Conservation (phyloP, 2,797 vertebrate species). For the Anisognathus igniventris region DNA sequence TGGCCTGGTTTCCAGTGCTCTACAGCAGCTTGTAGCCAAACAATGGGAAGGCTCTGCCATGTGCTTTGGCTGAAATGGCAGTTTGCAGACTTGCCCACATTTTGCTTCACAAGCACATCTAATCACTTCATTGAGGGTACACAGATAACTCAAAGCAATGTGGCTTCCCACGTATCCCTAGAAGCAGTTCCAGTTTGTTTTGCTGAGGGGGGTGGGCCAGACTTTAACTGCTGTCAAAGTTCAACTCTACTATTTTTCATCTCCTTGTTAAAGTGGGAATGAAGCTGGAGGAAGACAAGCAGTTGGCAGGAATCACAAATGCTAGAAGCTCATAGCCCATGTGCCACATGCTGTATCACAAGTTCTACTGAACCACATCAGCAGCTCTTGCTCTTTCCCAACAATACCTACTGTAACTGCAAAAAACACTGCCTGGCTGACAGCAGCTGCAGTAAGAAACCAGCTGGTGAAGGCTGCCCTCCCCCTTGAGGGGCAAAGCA, state of each 20-base stretch:
- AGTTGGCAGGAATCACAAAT: background rate
- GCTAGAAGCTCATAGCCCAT: background rate
- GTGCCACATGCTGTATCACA: background rate
- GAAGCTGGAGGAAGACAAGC: background rate
- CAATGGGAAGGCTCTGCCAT: background rate
- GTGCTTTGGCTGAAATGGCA: background rate
- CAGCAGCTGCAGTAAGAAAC: background rate
- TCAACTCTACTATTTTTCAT: background rate
- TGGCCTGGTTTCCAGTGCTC: background rate
- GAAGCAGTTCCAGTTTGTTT: background rate
- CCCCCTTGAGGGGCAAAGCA: background rate
- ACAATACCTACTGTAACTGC: background rate
- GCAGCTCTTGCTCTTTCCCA: background rate
- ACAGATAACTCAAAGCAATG: background rate
- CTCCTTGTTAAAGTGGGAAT: background rate
- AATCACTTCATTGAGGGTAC: background rate
- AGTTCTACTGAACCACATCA: rapidly evolving
- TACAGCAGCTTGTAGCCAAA: background rate
- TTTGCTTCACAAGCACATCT: background rate
- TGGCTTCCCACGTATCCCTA: background rate
- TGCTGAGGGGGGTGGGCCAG: background rate
- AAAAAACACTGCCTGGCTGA: background rate
- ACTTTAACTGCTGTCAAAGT: background rate
- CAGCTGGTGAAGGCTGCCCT: background rate
- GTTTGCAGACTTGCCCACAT: background rate